A percentile compares a stretch with the other conserved stretches of the same genome.
These are phyloP conservation scores for Yponomeuta plumbellus DNA, from an alignment of 2,888 invertebrate species.

Conservation along the genomic window DNA sequence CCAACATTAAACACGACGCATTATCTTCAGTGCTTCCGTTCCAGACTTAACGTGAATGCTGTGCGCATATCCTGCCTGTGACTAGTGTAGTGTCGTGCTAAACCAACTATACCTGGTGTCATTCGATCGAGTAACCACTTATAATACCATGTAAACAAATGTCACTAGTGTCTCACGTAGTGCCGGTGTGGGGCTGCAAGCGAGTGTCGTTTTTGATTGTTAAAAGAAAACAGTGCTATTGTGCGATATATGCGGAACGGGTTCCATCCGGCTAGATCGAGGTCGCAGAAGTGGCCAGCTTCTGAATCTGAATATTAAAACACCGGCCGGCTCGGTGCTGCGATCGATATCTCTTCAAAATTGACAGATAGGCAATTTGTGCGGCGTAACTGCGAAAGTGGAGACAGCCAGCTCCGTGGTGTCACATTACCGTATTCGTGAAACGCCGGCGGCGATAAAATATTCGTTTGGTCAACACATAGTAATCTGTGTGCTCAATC, in stretches of 20 bases:
- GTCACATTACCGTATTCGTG: slow-evolving; percentile 52
- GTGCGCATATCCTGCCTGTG: slow-evolving; percentile 37
- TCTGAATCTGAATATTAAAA: slow-evolving; percentile 46
- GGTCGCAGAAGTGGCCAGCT: slow-evolving; percentile 38
- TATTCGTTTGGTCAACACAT: slow-evolving; percentile 43
- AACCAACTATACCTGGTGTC: slow-evolving; percentile 51
- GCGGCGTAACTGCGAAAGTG: slow-evolving; percentile 45
- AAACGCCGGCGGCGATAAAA: slow-evolving; percentile 53
- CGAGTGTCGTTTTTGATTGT: slow-evolving; percentile 46
- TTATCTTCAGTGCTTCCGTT: slow-evolving; percentile 63
- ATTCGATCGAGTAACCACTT: slow-evolving; percentile 54
- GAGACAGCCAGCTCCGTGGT: slow-evolving; percentile 39
- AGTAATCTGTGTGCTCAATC: slow-evolving; percentile 29
- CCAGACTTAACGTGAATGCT: slow-evolving; percentile 60
- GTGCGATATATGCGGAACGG: slow-evolving; percentile 62
- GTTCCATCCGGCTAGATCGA: slow-evolving; percentile 45
- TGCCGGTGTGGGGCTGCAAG: slow-evolving; percentile 51
- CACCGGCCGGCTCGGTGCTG: slow-evolving; percentile 46
- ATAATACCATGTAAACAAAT: slow-evolving; percentile 63
- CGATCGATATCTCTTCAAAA: slow-evolving; percentile 39
- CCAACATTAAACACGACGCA: slow-evolving; percentile 73
- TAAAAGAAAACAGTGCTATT: slow-evolving; percentile 60
- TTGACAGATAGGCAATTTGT: slow-evolving; percentile 44
- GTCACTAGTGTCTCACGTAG: slow-evolving; percentile 53
- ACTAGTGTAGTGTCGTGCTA: slow-evolving; percentile 68